phyloP scores from a whole-genome alignment of 2,888 invertebrate genomes.

The Stratiomys singularior region DNA sequence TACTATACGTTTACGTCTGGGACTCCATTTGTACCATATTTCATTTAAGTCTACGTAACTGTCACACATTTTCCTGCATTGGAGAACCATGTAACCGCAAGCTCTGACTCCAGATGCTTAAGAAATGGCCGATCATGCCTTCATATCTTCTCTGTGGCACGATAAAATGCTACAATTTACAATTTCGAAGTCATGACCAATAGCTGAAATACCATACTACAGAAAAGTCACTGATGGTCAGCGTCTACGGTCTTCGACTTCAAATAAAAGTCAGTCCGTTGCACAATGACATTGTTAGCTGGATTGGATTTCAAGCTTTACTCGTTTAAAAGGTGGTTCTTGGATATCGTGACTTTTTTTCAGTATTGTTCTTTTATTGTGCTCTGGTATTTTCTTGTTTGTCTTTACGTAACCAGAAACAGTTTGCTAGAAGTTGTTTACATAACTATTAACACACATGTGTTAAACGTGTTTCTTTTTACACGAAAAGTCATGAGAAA shows the following conservation, averaged over 20 bases:
- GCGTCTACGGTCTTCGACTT: neutral
- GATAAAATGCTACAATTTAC: neutral
- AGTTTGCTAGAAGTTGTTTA: neutral
- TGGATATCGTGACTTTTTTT: constrained; percentile 19
- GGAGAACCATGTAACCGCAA: too few relatives aligned
- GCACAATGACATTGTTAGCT: constrained; percentile 7
- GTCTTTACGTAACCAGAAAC: neutral
- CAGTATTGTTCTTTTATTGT: constrained; percentile 10
- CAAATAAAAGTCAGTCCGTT: neutral
- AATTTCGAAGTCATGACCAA: constrained; percentile 21
- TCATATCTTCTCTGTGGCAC: neutral
- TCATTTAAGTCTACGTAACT: too few relatives aligned
- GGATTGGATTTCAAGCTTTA: constrained; percentile 9
- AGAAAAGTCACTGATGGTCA: constrained; percentile 6
- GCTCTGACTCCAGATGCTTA: too few relatives aligned
- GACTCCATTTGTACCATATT: too few relatives aligned
- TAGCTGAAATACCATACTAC: neutral
- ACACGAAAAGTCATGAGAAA: too few relatives aligned
- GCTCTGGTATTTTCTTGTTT: constrained; percentile 25
- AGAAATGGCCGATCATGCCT: too few relatives aligned
- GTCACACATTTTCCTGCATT: too few relatives aligned
- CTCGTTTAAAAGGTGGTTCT: constrained; percentile 8
- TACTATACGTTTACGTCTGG: too few relatives aligned
- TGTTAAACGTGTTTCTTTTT: neutral
- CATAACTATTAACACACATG: neutral